A percentile compares a stretch with the other conserved stretches of the same genome.
These are phyloP conservation scores for Pyrrhosoma nymphula DNA, from an alignment of 2,888 invertebrate species.

Conservation along the genomic window DNA sequence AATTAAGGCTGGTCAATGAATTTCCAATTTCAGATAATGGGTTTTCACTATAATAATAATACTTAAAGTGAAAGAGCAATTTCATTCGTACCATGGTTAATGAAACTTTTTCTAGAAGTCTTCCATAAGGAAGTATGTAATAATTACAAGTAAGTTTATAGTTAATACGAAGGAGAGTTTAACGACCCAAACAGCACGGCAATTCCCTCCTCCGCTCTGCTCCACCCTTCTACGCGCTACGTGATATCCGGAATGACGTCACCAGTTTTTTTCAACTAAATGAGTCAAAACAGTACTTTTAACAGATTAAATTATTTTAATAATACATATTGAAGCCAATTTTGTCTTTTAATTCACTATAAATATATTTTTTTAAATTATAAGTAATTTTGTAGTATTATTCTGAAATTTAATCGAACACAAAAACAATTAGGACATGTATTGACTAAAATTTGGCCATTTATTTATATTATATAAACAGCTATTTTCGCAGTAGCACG, in stretches of 20 bases:
- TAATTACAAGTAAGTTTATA: constrained; percentile 52
- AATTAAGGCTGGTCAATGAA: constrained; percentile 6
- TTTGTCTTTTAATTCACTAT: background rate
- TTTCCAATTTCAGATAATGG: background rate
- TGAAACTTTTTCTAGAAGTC: constrained; percentile 63
- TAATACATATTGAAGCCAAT: background rate
- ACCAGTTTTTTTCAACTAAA: background rate
- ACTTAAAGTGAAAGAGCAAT: constrained; percentile 60
- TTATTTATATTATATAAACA: background rate
- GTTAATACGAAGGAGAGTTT: constrained; percentile 46
- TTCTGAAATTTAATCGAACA: no score
- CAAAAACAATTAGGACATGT: background rate
- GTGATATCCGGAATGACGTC: constrained; percentile 51
- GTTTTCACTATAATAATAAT: constrained; percentile 42
- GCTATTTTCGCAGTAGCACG: background rate
- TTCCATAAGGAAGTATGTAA: constrained; percentile 57
- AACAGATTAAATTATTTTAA: background rate
- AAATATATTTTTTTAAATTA: background rate
- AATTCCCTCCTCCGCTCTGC: constrained; percentile 39
- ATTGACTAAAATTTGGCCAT: background rate
- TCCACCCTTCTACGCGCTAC: constrained; percentile 64
- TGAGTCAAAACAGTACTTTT: background rate
- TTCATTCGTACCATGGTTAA: constrained; percentile 65
- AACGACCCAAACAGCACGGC: constrained; percentile 63
- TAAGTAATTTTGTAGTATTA: no score